A percentile compares a stretch with the other conserved stretches of the same genome.
phyloP scores from a whole-genome alignment of 2,113 vertebrate genomes.

The Mormyrus iriodes region DNA sequence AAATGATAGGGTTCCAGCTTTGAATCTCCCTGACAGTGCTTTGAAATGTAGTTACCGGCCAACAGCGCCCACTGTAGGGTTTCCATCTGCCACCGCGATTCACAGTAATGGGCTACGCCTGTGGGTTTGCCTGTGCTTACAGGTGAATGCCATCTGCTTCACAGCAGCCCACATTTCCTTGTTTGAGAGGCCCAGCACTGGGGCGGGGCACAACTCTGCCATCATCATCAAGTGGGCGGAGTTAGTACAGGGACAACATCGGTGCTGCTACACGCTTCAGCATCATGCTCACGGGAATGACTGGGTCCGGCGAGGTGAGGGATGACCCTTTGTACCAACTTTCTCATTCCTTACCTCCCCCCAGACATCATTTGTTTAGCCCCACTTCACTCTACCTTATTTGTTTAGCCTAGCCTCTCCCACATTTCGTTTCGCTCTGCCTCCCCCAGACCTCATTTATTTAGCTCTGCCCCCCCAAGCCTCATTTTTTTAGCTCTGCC shows the following conservation, averaged over 20 bases:
- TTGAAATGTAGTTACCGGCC: background rate
- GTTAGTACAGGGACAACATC: constrained; percentile 60
- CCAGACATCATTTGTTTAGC: background rate
- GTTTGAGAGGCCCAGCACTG: constrained; percentile 48
- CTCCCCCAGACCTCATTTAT: background rate
- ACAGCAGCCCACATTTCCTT: constrained; percentile 55
- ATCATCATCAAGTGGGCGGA: constrained; percentile 65
- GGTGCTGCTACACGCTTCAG: constrained; percentile 55
- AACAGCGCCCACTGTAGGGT: background rate
- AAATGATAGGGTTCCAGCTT: background rate
- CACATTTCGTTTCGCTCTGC: too few species aligned
- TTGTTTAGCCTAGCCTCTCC: background rate
- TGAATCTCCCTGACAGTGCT: background rate
- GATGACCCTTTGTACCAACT: background rate
- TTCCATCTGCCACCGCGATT: background rate
- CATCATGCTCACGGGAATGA: constrained; percentile 59
- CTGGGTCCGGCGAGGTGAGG: constrained; percentile 75
- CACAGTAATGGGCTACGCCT: background rate
- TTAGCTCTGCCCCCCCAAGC: background rate
- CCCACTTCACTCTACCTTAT: background rate
- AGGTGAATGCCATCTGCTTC: constrained; percentile 66
- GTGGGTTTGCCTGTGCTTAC: constrained; percentile 26
- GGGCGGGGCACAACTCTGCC: constrained; percentile 48
- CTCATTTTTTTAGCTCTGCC: background rate
- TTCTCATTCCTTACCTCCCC: background rate